These are phyloP conservation scores for Sebastes umbrosus DNA, from an alignment of 2,797 vertebrate genomes.

Conservation along the genomic window DNA sequence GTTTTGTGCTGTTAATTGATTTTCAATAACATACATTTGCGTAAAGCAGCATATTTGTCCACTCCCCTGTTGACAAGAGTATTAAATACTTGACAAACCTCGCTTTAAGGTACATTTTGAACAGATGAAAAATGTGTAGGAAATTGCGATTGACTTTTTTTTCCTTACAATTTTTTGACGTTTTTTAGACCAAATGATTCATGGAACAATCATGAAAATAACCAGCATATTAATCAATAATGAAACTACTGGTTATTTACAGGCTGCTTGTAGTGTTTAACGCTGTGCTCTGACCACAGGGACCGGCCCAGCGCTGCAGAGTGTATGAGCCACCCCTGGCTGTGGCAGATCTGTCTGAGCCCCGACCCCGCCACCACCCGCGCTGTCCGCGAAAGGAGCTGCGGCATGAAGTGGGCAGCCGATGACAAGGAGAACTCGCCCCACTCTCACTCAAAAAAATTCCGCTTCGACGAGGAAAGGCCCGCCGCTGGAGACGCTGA, in stretches of 20 bases:
- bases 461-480: slow-evolving; percentile 85
- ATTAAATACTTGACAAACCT: too few species aligned
- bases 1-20: too few species aligned
- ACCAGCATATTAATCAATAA: neutral
- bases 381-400: slow-evolving; percentile 76
- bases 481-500: slow-evolving; percentile 58
- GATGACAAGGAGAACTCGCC: slow-evolving; percentile 95
- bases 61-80: too few species aligned
- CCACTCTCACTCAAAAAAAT: slow-evolving; percentile 84
- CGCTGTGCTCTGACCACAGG: slow-evolving; percentile 70
- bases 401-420: slow-evolving; percentile 78
- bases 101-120: too few species aligned
- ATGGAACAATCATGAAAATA: too few species aligned
- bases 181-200: too few species aligned
- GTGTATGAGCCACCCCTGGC: slow-evolving; percentile 93
- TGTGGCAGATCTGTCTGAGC: slow-evolving; percentile 84
- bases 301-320: slow-evolving; percentile 90
- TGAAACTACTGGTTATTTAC: too few species aligned
- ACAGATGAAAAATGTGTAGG: too few species aligned
- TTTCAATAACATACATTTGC: too few species aligned
- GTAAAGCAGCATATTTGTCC: too few species aligned
- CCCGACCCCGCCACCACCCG: slow-evolving; percentile 67
- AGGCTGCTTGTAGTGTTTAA: neutral
- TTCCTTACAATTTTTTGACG: too few species aligned
- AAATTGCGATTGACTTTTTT: too few species aligned